Conservation (phyloP, 1,140 invertebrate genomes). For the Eciton burchellii region DNA sequence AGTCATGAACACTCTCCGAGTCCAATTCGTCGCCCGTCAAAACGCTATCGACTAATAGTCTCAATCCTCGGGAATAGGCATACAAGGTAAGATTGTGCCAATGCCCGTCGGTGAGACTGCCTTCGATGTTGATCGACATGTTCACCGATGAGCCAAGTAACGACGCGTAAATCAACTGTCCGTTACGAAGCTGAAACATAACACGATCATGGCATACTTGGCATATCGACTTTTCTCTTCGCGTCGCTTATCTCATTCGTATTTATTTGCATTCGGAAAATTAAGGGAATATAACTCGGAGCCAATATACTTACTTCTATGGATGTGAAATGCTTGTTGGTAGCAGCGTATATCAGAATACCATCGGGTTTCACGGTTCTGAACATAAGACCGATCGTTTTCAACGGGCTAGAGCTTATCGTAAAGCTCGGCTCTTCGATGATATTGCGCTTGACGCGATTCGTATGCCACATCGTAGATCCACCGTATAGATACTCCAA, state of each 20-base stretch:
- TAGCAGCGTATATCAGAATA: slow-evolving; percentile 92
- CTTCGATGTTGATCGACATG: slow-evolving; percentile 89
- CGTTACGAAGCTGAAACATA: slow-evolving; percentile 86
- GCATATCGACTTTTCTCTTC: background rate
- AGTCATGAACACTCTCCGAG: slow-evolving; percentile 94
- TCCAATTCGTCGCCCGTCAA: slow-evolving; percentile 93
- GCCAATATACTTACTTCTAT: slow-evolving; percentile 87
- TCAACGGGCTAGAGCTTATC: slow-evolving; percentile 85
- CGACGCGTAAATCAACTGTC: slow-evolving; percentile 91
- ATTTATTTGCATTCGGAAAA: slow-evolving; percentile 2
- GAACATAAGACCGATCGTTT: slow-evolving; percentile 93
- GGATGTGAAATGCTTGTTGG: slow-evolving; percentile 94
- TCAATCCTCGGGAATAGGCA: slow-evolving; percentile 89
- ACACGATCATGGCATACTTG: background rate
- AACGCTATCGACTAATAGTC: slow-evolving; percentile 90
- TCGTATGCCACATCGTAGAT: slow-evolving; percentile 89
- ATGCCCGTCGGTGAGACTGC: slow-evolving; percentile 90
- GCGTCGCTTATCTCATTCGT: background rate
- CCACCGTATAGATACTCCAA: slow-evolving; percentile 91
- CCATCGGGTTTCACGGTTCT: slow-evolving; percentile 92
- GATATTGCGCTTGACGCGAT: slow-evolving; percentile 77
- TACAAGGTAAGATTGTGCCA: slow-evolving; percentile 94
- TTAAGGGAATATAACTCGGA: background rate
- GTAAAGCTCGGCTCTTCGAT: slow-evolving; percentile 68
- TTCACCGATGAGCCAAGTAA: slow-evolving; percentile 91